Conservation (phyloP, 1,140 invertebrate genomes). For the Musca domestica region DNA sequence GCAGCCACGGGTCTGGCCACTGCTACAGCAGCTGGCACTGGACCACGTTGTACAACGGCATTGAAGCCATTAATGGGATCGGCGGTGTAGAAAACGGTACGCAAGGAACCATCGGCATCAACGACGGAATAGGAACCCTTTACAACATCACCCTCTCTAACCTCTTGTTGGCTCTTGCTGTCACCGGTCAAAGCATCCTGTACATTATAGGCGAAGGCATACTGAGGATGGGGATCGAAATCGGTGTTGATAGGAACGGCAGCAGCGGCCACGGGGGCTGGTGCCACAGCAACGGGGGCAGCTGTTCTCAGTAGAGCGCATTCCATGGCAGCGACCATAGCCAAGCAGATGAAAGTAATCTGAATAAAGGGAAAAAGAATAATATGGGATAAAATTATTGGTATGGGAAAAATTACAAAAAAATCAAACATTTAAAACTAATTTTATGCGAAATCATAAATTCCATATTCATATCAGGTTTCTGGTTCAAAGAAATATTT, state of each 20-base stretch:
- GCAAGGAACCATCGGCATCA: constrained; percentile 60
- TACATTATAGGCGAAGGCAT: constrained; percentile 62
- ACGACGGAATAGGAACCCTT: constrained; percentile 61
- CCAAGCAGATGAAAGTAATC: constrained; percentile 38
- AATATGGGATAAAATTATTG: not conserved
- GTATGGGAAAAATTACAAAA: not conserved
- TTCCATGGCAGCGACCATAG: constrained; percentile 36
- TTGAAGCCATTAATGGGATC: constrained; percentile 64
- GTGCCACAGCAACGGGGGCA: constrained; percentile 44
- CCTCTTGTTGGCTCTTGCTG: constrained; percentile 62
- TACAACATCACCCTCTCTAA: constrained; percentile 62
- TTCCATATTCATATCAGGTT: too few species aligned
- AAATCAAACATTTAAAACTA: too few species aligned
- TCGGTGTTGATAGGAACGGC: constrained; percentile 44
- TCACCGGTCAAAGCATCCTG: constrained; percentile 63
- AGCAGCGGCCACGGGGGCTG: constrained; percentile 38
- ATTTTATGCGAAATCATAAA: too few species aligned
- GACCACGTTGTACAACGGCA: constrained; percentile 57
- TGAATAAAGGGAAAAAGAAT: not conserved
- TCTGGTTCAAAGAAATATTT: too few species aligned
- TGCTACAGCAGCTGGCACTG: constrained; percentile 36
- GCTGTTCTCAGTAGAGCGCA: constrained; percentile 31
- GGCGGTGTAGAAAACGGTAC: constrained; percentile 60
- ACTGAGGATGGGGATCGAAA: constrained; percentile 60
- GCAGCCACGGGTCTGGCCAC: constrained; percentile 32